Base-by-base conservation (phyloP, 1,140 invertebrate genomes). In the Lepidostoma basale region DNA sequence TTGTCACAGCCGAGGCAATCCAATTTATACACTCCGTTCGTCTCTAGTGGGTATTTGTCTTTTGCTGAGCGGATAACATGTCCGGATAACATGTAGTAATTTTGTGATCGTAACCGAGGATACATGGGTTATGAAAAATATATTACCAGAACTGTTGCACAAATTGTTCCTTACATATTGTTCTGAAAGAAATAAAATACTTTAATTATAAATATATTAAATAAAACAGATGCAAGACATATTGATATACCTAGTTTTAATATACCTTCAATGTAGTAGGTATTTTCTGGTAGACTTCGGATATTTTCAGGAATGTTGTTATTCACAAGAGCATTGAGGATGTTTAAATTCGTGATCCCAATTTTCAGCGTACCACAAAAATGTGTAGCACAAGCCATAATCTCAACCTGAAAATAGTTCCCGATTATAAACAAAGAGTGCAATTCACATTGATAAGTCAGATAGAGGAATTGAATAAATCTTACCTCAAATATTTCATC, bases 291-390 rank as follows among this genome's bases (percentile, higher is more conserved):
- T 60, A 90, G 77, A 8, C 77, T 81, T 1, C 80, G 78, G 68
- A 89, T 83, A 3, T 84, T 81, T 0, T 87, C 79, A 9, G 91
- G 89, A 12, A 92, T 77, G 65, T 84, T 79, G 36, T 81, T 76
- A 59, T 85, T 77, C 2, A 86, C 82, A 58, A 84, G 85, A 14
- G 84, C 80, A 72, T 89, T 88, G 26, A 84, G 78, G 30, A 89
- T 83, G 44, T 88, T 87, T 72, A 89, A 84, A 45, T 88, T 87
- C 0, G 92, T 93, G 5, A 95, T 84, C 1, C 93, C 94, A 74
- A 95, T 87, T 23, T 85, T 85, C 18, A 96, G 77, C 10, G 88
- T 89, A 1, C 93, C 93, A 25, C 90, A 88, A 85, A 89, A 92
- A 47, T 89, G 86, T 9, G 79, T 75, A 4, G 85, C 75, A 58